Evolutionary conservation across 2,113 vertebrate species (phyloP), one percentile per base, ranked within the genome.

Genomic region (Nibea albiflora): DNA sequence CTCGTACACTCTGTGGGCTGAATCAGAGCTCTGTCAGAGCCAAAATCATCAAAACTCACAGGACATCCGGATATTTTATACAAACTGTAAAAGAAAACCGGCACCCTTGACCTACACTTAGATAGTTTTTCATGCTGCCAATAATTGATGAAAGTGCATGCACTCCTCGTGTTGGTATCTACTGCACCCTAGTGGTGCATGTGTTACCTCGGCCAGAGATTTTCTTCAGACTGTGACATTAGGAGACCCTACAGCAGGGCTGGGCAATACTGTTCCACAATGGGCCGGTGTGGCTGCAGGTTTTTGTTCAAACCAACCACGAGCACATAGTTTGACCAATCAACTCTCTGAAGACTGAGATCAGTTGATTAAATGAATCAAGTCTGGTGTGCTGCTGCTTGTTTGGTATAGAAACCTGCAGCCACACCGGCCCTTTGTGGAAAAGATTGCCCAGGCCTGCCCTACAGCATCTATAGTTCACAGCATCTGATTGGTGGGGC

Each of bases 1-100:
- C 76, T 89, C 61, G 0, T 84, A 73, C 69, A 93, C 90, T 22
- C 90, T 91, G 83, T 86, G 85, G 87, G 90, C 93, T 94, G 86
- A 78, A 68, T 3, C 56, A 73, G 11, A 88, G 52, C 50, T 50
- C 17, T 10, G 31, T 88, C 70, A 87, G 24, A 26, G 24, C 31
- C n/a, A 17, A 17, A 31, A 1, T 52, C n/a, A 44, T 11, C 31
- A 39, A 39, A 39, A 52, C 53, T 54, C 11, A 68, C 53, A 52
- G 52, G 24, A 52, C 31, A 31, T 50, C 50, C 22, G 17, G 28
- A 22, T 22, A 56, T 39, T 31, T 73, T 4, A 68, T 22, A 61
- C 35, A 39, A 39, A 39, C 35, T 39, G 19, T 39, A 19, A 57
- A 42, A 24, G 15, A 80, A 56, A 77, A 58, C 11, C 53, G 22